Base-by-base conservation (phyloP, 1,140 invertebrate genomes). In the Rhopalosiphum padi region DNA sequence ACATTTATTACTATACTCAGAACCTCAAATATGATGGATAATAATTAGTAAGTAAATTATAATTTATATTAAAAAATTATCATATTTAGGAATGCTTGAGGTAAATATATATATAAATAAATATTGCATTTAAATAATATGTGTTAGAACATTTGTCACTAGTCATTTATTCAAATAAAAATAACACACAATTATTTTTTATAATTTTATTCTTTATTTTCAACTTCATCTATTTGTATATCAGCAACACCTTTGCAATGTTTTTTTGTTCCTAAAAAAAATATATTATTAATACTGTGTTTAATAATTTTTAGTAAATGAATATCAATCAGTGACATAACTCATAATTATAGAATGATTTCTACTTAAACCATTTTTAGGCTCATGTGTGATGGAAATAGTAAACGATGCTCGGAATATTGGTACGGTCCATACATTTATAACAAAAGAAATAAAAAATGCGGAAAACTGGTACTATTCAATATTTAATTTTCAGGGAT, bases 221-320 rank as follows among this genome's bases (percentile, higher is more conserved):
- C 68, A 23, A 48, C 25, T 46, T 92, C 41, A 11, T 92, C 90
- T 9, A 92, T 82, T 82, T 92, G 15, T 35, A 92, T 92, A 35
- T 92, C 90, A 35, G 90, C 46, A 83, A 92, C 90, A 51, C 90
- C 35, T 37, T 92, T 92, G 51, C 60, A 48, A 6, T 46, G 60
- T 83, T 83, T 92, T 83, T 92, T 92, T 51, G 41, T 35, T 25
- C n/a, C 90, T 92, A 23, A 37, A 89, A 87, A 48, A 48, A 87
- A n/a, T 3, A 25, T 21, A 30, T 21, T 43, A n/a, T n/a, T 48
- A 2, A 7, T 48, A 35, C 15, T 0, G 11, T 87, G 22, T 25
- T 23, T 48, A n/a, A 87, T 48, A 87, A 48, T 48, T 87, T 87
- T 7, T 30, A 30, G 1, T 48, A 48, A 37, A 87, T 53, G 11